Base-by-base conservation (phyloP, 2,113 vertebrate genomes). In the Collichthys lucidus region DNA sequence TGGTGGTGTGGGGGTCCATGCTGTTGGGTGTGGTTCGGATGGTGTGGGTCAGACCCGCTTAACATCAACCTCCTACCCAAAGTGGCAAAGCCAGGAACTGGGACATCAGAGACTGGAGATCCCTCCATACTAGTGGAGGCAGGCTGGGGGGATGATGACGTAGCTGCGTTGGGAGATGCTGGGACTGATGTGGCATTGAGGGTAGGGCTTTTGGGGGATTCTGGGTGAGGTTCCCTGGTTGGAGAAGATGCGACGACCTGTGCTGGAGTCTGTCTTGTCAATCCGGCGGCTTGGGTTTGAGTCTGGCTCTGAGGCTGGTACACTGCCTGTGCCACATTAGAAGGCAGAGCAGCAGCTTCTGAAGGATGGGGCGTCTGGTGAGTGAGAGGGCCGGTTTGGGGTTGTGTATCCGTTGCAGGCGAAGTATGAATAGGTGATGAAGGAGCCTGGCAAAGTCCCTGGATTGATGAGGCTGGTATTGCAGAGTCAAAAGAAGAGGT, bases 71-170 rank as follows among this genome's bases (percentile, higher is more conserved):
- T 94, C 77, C 95, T 91, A 11, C 94, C 89, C 79, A 95, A 70
- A 4, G 95, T 96, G 72, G 94, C 92, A 47, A 96, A 96, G 24
- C 95, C 95, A 0, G 94, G 93, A 24, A 95, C 92, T 1, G 93
- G 93, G 16, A 83, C 15, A 22, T 95, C 94, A 0, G 92, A 88
- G n/a, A 91, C 90, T 0, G 96, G 94, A n/a, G 92, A 95, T 55
- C 94, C 83, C 15, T 96, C 95, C 4, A 90, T 91, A 76, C 94
- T 92, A 60, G 81, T 83, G 83, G 77, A 76, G 60, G 47, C 80
- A 0, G 74, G 85, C 63, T 93, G 93, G 5, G 85, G 83, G 22
- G 93, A 90, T 65, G 74, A 88, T 74, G 92, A 55, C 66, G 75
- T 44, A 50, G 88, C 14, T 78, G 88, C 52, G 74, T 82, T 59